Conservation (phyloP, 2,797 vertebrate genomes). For the Selene dorsalis region DNA sequence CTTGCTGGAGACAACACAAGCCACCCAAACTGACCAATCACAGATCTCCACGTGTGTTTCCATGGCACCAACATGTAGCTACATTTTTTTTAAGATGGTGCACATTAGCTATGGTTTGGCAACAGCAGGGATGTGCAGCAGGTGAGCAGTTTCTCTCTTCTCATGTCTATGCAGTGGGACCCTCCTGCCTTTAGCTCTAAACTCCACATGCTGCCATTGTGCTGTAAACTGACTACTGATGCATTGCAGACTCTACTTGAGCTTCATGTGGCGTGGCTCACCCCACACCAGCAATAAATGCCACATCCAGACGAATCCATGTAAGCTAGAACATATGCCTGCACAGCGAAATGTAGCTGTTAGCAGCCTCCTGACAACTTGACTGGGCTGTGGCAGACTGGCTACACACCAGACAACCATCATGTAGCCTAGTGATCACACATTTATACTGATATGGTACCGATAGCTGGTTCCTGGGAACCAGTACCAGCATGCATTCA, state of each 20-base stretch:
- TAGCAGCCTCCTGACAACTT: background rate
- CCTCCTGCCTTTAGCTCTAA: background rate
- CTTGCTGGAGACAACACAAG: background rate
- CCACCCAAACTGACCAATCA: background rate
- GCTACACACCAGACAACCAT: background rate
- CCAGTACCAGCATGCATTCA: too few species aligned
- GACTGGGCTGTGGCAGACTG: background rate
- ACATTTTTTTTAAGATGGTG: background rate
- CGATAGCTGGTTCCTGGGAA: too few species aligned
- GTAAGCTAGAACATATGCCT: background rate
- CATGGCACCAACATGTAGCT: background rate
- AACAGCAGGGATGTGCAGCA: background rate
- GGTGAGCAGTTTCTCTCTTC: background rate
- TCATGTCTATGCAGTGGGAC: background rate
- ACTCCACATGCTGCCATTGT: background rate
- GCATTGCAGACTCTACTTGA: background rate
- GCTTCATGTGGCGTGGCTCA: background rate
- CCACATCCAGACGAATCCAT: background rate
- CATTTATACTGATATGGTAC: too few species aligned
- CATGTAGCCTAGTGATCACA: background rate
- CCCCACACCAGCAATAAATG: background rate
- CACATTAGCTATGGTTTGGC: background rate
- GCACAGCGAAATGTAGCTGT: background rate
- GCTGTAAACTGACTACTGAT: background rate
- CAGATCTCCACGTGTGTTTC: background rate